A percentile compares a stretch with the other conserved stretches of the same genome.
These are phyloP conservation scores for Elysia chlorotica DNA, from an alignment of 1,140 invertebrate species.

Conservation along the genomic window DNA sequence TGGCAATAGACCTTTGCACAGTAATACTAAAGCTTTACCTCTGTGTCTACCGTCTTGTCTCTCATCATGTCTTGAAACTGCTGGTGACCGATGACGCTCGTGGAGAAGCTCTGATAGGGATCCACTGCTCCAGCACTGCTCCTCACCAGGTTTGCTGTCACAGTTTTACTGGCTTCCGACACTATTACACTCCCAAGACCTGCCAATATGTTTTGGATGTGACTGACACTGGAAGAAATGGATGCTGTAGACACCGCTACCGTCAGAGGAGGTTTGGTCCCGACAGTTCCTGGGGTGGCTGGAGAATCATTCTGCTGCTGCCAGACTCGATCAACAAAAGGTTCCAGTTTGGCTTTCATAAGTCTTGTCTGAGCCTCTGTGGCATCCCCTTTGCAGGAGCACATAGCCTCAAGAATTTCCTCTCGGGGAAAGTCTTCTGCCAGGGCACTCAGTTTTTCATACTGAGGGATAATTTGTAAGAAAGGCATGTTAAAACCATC, in stretches of 20 bases:
- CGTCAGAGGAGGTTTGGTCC: no score
- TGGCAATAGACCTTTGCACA: not conserved
- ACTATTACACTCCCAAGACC: no score
- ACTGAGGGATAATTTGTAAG: conserved; percentile 23
- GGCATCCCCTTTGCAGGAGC: conserved; percentile 29
- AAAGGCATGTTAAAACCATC: not conserved
- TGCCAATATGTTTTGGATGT: no score
- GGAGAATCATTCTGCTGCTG: no score
- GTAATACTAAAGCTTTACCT: conserved; percentile 45
- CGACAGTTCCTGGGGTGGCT: no score
- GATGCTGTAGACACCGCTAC: no score
- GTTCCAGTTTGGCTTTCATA: conserved; percentile 27
- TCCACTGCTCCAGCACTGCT: no score
- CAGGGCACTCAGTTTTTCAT: conserved; percentile 26
- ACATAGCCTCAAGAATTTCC: conserved; percentile 38
- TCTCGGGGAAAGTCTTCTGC: conserved; percentile 37
- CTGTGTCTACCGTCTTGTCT: conserved; percentile 35
- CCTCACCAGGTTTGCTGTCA: not conserved
- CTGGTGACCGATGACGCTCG: conserved; percentile 40
- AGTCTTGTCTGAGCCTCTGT: conserved; percentile 28
- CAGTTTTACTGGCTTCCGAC: not conserved
- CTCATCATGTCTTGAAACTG: conserved; percentile 41
- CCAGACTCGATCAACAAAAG: conserved; percentile 40
- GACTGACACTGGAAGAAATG: no score
- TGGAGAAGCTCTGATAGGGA: conserved; percentile 42